These are phyloP conservation scores for Diachasmimorpha longicaudata DNA, from an alignment of 1,140 invertebrate species.

Conservation along the genomic window DNA sequence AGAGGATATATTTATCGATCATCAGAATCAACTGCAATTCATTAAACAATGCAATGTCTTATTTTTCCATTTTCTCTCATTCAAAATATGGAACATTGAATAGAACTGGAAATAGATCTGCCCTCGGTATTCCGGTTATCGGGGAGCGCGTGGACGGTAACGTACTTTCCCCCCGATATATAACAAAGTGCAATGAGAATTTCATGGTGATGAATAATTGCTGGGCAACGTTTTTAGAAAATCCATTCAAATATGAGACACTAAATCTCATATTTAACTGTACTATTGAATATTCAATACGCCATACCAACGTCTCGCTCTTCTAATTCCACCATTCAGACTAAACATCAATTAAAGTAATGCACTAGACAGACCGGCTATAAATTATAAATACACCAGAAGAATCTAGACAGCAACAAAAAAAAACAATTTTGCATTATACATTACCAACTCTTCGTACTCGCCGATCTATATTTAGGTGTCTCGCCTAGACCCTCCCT, in stretches of 20 bases:
- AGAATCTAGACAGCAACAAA: background rate
- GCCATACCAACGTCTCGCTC: background rate
- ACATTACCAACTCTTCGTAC: background rate
- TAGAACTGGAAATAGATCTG: background rate
- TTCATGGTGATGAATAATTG: background rate
- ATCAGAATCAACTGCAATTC: background rate
- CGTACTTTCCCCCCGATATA: background rate
- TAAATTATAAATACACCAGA: background rate
- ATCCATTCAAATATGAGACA: background rate
- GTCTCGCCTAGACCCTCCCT: background rate
- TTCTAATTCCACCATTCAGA: background rate
- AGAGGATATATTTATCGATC: conserved; percentile 6
- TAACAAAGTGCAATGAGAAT: background rate
- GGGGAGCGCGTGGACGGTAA: background rate
- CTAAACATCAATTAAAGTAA: conserved; percentile 11
- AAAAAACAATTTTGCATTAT: background rate
- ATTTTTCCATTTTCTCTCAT: background rate
- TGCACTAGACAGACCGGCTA: background rate
- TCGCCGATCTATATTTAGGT: conserved; percentile 3
- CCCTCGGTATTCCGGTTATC: too few relatives aligned
- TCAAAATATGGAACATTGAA: background rate
- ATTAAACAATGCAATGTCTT: background rate
- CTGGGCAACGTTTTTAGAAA: background rate
- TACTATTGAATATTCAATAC: background rate
- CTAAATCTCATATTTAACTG: background rate